Evolutionary conservation across 2,113 vertebrate genomes (phyloP).

Genomic region (Entelurus aequoreus): DNA sequence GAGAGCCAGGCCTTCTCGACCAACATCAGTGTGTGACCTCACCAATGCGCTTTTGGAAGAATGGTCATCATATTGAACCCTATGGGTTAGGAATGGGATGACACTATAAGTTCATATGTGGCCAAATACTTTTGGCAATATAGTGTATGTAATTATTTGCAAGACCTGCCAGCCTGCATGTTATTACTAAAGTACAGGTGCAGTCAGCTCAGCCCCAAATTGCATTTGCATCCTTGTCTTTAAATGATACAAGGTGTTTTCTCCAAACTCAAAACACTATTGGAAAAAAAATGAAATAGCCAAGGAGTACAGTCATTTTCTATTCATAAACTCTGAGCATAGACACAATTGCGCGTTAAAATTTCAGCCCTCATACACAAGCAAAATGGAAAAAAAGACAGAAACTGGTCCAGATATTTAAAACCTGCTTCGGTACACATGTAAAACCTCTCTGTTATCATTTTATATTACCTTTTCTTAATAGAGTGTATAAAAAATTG

Average conservation of each 20-base stretch:
- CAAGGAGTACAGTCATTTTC: constrained; percentile 65
- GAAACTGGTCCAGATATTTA: constrained; percentile 41
- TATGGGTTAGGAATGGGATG: too few relatives aligned
- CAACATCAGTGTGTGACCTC: too few relatives aligned
- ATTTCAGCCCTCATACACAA: constrained; percentile 47
- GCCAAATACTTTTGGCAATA: too few relatives aligned
- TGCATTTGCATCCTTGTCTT: constrained; percentile 68
- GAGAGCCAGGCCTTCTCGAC: too few relatives aligned
- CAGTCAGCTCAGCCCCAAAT: constrained; percentile 66
- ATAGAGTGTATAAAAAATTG: constrained; percentile 16
- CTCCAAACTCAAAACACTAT: constrained; percentile 76
- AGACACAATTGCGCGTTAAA: constrained; percentile 57
- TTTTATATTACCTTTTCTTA: constrained; percentile 10
- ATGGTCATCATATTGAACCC: too few relatives aligned
- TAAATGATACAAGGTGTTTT: constrained; percentile 79
- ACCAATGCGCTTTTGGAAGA: too few relatives aligned
- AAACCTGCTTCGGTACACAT: constrained; percentile 46
- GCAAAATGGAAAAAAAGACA: constrained; percentile 56
- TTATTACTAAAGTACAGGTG: constrained; percentile 63
- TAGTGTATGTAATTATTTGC: neutral
- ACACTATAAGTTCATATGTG: too few relatives aligned
- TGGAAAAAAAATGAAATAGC: constrained; percentile 67
- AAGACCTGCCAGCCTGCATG: constrained; percentile 52
- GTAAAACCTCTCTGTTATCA: constrained; percentile 1
- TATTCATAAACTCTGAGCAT: constrained; percentile 59